Base-by-base conservation (phyloP, 2,888 invertebrate genomes). In the Halocaridina rubra region DNA sequence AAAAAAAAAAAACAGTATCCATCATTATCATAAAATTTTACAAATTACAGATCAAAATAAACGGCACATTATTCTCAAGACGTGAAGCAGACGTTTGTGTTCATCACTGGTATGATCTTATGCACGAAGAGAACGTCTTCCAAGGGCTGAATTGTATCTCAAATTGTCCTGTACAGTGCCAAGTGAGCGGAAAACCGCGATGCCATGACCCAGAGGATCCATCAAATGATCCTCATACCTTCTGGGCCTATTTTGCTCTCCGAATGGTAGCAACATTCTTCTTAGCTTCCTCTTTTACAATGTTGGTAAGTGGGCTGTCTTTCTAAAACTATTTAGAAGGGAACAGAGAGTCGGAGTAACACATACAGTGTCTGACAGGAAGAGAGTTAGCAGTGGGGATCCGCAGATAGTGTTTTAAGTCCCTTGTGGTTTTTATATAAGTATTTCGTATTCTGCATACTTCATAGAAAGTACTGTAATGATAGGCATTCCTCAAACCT, bases 201-300 rank as follows among this genome's bases (percentile, higher is more conserved):
- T 74, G 72, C n/a, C 2, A 19, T 16, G 39, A 74, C 16, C 72
- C 72, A 2, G 64, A 79, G 1, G 46, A 57, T 2, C 46, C 46
- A 22, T 32, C 16, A 3, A 76, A 74, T 22, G 24, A 22, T 2
- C 13, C 30, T 19, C 8, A 39, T 1, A 78, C 95, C 2, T 97
- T 96, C 90, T 96, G 96, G 93, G 93, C 95, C 86, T 97, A 97
- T 90, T 96, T 97, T 90, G 91, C 94, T 80, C 90, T 97, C 87
- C 92, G 96, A 90, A 95, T 97, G 89, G 91, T 96, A 89, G 96
- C 95, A 0, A 96, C 95, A 32, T 94, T 95, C 5, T 95, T 95
- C 93, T 92, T 95, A 90, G 94, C 95, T 7, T 96, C 96, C 33
- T 95, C 96, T n/a, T 95, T 96, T 0, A 96, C 96, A 16, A 95